Evolutionary conservation across 2,113 vertebrate genomes (phyloP).

Genomic region (Tympanuchus pallidicinctus): DNA sequence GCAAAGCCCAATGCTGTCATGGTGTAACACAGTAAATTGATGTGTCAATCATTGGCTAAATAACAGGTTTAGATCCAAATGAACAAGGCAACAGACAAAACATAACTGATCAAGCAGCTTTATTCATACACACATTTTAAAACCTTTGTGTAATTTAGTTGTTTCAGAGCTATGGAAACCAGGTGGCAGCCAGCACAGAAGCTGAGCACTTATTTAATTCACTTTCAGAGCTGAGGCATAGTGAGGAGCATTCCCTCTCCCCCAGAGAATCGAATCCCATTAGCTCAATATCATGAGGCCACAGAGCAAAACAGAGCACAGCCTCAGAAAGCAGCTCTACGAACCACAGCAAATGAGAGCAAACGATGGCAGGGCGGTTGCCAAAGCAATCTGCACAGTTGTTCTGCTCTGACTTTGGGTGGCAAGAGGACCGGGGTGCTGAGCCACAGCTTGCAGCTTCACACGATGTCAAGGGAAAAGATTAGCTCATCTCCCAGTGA

Average conservation of each 20-base stretch:
- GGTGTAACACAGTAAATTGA: background rate
- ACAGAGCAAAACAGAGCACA: background rate
- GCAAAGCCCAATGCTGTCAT: background rate
- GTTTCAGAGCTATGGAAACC: background rate
- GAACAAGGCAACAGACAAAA: background rate
- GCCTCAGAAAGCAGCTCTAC: background rate
- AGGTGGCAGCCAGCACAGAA: background rate
- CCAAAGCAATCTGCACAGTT: background rate
- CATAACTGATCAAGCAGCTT: background rate
- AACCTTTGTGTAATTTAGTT: background rate
- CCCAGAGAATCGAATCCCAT: rapidly evolving
- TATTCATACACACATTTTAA: background rate
- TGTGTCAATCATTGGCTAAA: background rate
- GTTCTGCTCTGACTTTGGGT: background rate
- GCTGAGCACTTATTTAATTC: background rate
- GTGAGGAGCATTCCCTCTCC: background rate
- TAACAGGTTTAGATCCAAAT: background rate
- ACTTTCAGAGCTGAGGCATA: background rate
- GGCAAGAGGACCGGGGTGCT: background rate
- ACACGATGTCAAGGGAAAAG: background rate
- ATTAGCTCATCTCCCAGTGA: slow-evolving; percentile 50
- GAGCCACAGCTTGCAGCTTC: background rate
- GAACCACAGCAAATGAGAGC: background rate
- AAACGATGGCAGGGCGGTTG: rapidly evolving
- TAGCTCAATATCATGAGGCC: background rate